Base-by-base conservation (phyloP, 1,140 invertebrate species). In the Macrotrachela quadricornifera region DNA sequence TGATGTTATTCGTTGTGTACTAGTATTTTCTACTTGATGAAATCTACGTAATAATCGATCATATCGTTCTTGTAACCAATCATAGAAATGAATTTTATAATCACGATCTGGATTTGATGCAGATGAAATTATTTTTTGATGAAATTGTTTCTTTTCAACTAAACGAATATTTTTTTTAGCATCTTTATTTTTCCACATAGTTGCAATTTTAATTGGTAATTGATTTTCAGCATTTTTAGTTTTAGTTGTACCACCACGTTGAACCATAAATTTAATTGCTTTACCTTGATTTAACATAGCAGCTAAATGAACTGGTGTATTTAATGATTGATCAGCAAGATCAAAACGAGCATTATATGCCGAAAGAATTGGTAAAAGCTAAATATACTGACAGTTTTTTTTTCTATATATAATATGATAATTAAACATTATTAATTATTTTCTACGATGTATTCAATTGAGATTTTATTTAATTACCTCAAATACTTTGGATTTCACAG, bases 231-330 rank as follows among this genome's bases (percentile, higher is more conserved):
- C 61, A 51, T 71, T 69, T 57, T 71, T 71, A 30, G 59, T 57
- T 58, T 70, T 70, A 0, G 68, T 65, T 58, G 71, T 71, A 50
- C 67, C 68, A 44, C 69, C 69, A 66, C 66, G 67, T 63, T 51
- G 70, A 65, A 45, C 57, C 61, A 10, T 67, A 56, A 68, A 71
- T 54, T 64, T 63, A 55, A 64, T 64, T 53, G 63, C 67, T 59
- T 63, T 61, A 10, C 57, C 66, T 46, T 65, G 61, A 11, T 66
- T 64, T 38, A 57, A 57, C 17, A 56, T 57, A 10, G 68, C 66
- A 44, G 68, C 66, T 44, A 61, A 50, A 52, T 71, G 69, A 36
- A 69, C 57, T 42, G 68, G 67, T 46, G 48, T 57, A 50, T 69
- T 66, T 11, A 61, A 60, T 46, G 65, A 62, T 48, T 60, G 56